These are phyloP conservation scores for Lanius ludovicianus DNA, from an alignment of 2,113 vertebrate genomes.

Conservation along the genomic window DNA sequence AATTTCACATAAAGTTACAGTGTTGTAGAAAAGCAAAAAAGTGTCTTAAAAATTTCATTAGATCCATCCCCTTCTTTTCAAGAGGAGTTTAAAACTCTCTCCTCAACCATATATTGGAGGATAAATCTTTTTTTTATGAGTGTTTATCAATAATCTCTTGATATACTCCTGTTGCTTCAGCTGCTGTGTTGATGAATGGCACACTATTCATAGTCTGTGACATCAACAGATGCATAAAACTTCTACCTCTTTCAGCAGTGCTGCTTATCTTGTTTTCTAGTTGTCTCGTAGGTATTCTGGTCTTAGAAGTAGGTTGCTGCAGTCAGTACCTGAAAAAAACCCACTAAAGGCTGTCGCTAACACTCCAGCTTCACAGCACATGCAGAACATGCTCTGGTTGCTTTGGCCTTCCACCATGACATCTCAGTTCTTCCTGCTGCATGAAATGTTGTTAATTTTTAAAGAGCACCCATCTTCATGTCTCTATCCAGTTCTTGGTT, in stretches of 20 bases:
- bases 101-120: neutral
- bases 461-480: neutral
- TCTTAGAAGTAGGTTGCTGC: neutral
- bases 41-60: neutral
- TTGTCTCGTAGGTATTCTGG: neutral
- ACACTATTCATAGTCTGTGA: neutral
- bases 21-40: neutral
- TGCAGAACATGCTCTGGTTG: neutral
- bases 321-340: neutral
- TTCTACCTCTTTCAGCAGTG: neutral
- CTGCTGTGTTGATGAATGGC: neutral
- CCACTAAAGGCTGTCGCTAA: neutral
- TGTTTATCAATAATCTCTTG: neutral
- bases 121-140: neutral
- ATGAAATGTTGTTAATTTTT: neutral
- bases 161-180: neutral
- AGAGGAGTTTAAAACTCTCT: neutral
- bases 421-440: neutral
- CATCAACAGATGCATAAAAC: neutral
- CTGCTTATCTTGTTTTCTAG: neutral
- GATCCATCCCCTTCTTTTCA: neutral
- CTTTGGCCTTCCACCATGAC: neutral
- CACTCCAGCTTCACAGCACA: neutral
- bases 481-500: neutral
- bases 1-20: neutral